phyloP scores from a whole-genome alignment of 2,797 vertebrate genomes.

The Sciaenops ocellatus region DNA sequence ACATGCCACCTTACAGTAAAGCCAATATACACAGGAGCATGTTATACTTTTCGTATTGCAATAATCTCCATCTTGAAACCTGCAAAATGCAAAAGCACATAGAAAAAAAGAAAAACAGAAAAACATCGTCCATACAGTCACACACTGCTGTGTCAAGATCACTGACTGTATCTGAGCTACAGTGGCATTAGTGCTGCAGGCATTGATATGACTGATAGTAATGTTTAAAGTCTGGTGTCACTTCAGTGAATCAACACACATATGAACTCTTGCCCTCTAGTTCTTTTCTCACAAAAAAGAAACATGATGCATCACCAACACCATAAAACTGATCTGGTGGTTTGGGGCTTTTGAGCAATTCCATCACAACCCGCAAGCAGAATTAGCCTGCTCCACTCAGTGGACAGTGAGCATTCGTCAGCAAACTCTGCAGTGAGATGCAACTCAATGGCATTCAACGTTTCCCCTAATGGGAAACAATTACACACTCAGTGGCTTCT shows the following conservation, averaged over 20 bases:
- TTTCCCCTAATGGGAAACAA: constrained; percentile 85
- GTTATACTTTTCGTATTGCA: neutral
- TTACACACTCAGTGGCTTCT: constrained; percentile 87
- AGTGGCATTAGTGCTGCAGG: constrained; percentile 31
- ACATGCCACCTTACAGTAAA: neutral
- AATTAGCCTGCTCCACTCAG: constrained; percentile 60
- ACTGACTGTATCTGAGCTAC: constrained; percentile 35
- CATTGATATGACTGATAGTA: constrained; percentile 57
- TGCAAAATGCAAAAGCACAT: neutral
- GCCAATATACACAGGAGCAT: neutral
- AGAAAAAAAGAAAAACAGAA: neutral
- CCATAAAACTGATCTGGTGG: constrained; percentile 50
- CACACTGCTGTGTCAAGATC: constrained; percentile 1
- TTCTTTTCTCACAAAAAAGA: constrained; percentile 1
- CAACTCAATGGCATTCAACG: constrained; percentile 72
- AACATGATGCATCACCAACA: constrained; percentile 42
- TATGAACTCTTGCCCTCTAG: constrained; percentile 62
- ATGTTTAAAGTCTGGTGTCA: constrained; percentile 57
- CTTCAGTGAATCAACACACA: constrained; percentile 54
- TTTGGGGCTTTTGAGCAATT: constrained; percentile 67
- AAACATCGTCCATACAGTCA: neutral
- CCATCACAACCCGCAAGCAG: constrained; percentile 62
- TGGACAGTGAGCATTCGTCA: constrained; percentile 78
- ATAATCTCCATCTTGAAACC: neutral
- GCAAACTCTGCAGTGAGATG: constrained; percentile 76